Evolutionary conservation across 2,888 invertebrate species (phyloP), one percentile per base, ranked within the genome.

Genomic region (Eremobia ochroleuca): DNA sequence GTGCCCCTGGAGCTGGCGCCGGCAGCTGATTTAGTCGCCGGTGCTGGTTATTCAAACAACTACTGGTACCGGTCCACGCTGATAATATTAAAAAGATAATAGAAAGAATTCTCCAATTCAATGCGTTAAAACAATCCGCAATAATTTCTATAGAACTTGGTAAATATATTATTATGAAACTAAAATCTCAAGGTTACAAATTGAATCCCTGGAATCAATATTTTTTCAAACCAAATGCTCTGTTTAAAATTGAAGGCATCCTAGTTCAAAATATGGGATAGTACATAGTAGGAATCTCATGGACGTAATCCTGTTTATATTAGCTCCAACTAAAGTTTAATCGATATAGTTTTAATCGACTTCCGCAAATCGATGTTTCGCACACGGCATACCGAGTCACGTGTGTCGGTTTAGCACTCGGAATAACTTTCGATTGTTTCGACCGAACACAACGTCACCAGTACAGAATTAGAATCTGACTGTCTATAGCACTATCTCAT

Each of bases 381-480:
- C 89, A 95, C 94, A 94, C 94, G 94, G 93, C 92, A 93, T 90
- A 90, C 91, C 89, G 82, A 88, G 92, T 95, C 94, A 94, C 93
- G 94, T 94, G 95, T 88, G 91, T 88, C 90, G 90, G 92, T 93
- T 93, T 93, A 93, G 93, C 94, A 94, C 95, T 95, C 92, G 93
- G 96, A 96, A 96, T 96, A 96, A 95, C 95, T 95, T 94, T 93
- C 94, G 94, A 96, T 96, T 96, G 96, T 96, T 95, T 93, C 94
- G 92, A 91, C 91, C 93, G 92, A 91, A 86, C 85, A 85, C 86
- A 92, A 94, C 96, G 95, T 95, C 96, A 96, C 93, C 85, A 87
- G 90, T 91, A 94, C 95, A 88, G 91, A 96, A 92, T 94, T 96
- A 96, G 96, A 95, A 91, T 91, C 92, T 90, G 94, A 92, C 92